phyloP scores from a whole-genome alignment of 30 jellyfish, hydroid and myxozoan species.

The Phacellophora camtschatica region DNA sequence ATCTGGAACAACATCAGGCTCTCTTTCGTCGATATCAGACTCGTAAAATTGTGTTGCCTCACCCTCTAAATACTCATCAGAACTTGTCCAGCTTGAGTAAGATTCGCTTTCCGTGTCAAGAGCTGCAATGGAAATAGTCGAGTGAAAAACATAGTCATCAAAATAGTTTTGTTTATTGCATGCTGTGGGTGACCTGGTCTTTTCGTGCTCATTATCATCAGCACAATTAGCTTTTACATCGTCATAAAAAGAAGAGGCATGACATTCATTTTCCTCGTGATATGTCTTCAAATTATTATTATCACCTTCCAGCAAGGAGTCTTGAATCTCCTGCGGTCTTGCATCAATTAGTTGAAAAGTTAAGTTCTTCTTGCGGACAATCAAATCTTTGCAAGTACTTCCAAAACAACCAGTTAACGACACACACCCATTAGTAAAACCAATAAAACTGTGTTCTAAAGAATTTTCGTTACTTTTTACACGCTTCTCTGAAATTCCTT shows the following conservation, averaged over 20 bases:
- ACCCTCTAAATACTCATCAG: conserved; percentile 18
- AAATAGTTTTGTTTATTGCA: background rate
- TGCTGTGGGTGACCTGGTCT: conserved; percentile 7
- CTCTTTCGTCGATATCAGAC: background rate
- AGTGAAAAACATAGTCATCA: background rate
- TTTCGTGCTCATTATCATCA: background rate
- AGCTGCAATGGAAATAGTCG: conserved; percentile 54
- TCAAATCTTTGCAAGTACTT: conserved; percentile 1
- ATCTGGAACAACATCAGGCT: conserved; percentile 1
- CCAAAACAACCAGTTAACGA: conserved; percentile 38
- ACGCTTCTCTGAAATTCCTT: background rate
- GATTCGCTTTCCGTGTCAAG: conserved; percentile 33
- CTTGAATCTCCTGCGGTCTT: conserved; percentile 1
- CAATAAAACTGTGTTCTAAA: background rate
- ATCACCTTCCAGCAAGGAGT: background rate
- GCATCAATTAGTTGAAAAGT: background rate
- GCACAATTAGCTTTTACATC: background rate
- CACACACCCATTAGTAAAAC: background rate
- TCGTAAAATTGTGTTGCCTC: background rate
- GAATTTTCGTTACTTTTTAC: background rate
- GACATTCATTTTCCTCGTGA: background rate
- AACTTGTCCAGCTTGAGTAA: conserved; percentile 14
- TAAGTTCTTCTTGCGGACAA: background rate
- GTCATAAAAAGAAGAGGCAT: conserved; percentile 5
- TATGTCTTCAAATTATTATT: background rate